phyloP scores from a whole-genome alignment of 2,113 vertebrate genomes.

The Hystrix brachyura region DNA sequence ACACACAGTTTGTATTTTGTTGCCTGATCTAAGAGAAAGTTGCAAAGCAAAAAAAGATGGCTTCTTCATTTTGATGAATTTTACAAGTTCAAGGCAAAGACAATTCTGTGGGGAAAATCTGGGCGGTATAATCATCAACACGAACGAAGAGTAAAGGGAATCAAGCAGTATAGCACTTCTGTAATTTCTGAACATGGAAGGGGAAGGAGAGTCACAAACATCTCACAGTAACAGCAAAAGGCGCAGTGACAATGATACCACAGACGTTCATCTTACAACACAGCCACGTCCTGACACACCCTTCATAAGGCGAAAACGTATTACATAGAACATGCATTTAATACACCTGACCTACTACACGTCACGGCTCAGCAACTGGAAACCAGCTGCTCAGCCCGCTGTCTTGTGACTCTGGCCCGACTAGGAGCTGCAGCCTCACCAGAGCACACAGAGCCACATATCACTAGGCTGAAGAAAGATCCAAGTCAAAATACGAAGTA shows the following conservation, averaged over 20 bases:
- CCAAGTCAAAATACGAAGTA: neutral
- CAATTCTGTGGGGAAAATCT: neutral
- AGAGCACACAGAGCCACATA: too few species aligned
- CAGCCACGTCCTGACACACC: neutral
- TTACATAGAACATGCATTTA: neutral
- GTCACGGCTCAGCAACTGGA: neutral
- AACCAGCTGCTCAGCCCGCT: too few species aligned
- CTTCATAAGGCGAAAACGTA: neutral
- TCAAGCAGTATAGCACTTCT: neutral
- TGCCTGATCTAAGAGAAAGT: neutral
- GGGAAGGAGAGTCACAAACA: neutral
- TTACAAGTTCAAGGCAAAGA: slow-evolving; percentile 30
- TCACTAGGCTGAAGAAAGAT: neutral
- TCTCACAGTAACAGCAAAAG: neutral
- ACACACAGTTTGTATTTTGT: slow-evolving; percentile 10
- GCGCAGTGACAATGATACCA: neutral
- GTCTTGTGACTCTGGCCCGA: neutral
- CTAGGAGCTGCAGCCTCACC: neutral
- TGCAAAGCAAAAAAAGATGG: neutral
- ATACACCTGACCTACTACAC: neutral
- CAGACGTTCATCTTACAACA: neutral
- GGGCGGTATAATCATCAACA: too few species aligned
- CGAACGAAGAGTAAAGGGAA: slow-evolving; percentile 23
- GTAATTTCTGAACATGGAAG: slow-evolving; percentile 25
- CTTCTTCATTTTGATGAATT: slow-evolving; percentile 53